Evolutionary conservation across 2,888 invertebrate species (phyloP).

Genomic region (Phalera bucephala): DNA sequence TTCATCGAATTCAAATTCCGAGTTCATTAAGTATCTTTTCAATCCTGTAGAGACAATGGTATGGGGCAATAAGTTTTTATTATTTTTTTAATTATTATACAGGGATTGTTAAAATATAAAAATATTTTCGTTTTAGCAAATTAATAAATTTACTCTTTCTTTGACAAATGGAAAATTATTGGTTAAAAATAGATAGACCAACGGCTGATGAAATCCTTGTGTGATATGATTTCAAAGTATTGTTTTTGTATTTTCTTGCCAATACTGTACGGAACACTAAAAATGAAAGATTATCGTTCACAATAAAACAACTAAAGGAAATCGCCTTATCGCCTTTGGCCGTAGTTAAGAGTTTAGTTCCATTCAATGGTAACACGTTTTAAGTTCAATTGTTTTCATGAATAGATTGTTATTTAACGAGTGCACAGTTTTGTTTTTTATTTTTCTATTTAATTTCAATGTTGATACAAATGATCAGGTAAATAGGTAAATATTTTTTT

Average conservation of each 20-base stretch:
- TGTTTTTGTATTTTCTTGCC: background rate
- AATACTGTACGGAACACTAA: background rate
- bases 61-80: too few relatives aligned
- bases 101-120: too few relatives aligned
- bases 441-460: slow-evolving; percentile 15
- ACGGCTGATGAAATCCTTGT: too few relatives aligned
- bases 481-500: slow-evolving; percentile 1
- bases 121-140: too few relatives aligned
- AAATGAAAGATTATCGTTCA: slow-evolving; percentile 14
- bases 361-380: slow-evolving; percentile 26
- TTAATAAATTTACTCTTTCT: too few relatives aligned
- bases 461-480: slow-evolving; percentile 28
- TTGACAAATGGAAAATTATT: too few relatives aligned
- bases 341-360: slow-evolving; percentile 21
- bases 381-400: slow-evolving; percentile 38
- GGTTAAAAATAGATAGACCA: too few relatives aligned
- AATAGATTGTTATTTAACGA: slow-evolving; percentile 30
- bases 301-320: slow-evolving; percentile 24
- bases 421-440: slow-evolving; percentile 24
- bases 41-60: too few relatives aligned
- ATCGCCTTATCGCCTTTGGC: slow-evolving; percentile 24
- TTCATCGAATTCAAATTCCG: too few relatives aligned
- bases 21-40: too few relatives aligned
- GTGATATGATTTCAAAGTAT: too few relatives aligned
- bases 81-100: too few relatives aligned